Conservation (phyloP, 2,113 vertebrate species). For the Paedocypris sp. region DNA sequence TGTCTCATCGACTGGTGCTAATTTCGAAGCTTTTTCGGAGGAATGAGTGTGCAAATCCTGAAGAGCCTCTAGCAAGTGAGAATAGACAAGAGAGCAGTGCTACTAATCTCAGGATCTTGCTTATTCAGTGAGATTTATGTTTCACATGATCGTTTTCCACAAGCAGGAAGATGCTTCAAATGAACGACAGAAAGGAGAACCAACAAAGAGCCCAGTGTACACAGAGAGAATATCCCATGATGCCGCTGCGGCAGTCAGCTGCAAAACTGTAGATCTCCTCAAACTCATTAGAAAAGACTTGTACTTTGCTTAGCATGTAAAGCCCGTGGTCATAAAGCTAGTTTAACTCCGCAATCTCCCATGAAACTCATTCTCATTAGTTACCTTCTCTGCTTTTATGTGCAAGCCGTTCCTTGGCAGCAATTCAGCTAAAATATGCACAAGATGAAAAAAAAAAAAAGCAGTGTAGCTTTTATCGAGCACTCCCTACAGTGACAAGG, state of each 20-base stretch:
- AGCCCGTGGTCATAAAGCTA: conserved; percentile 24
- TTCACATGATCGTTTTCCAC: no score
- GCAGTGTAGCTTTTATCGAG: not conserved
- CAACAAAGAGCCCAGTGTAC: no score
- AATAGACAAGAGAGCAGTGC: not conserved
- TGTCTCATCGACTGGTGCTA: conserved; percentile 7
- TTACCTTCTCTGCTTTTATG: conserved; percentile 1
- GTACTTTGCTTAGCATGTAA: conserved; percentile 4
- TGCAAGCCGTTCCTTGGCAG: not conserved
- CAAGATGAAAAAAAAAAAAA: not conserved
- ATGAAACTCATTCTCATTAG: conserved; percentile 2
- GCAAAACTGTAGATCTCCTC: not conserved
- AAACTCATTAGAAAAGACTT: not conserved
- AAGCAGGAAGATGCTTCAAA: no score
- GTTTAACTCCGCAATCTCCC: not conserved
- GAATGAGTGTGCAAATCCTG: not conserved
- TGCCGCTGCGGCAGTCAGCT: no score
- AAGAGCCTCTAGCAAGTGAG: not conserved
- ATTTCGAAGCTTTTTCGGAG: conserved; percentile 13
- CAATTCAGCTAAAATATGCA: not conserved
- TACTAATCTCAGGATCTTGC: no score
- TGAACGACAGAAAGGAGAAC: no score
- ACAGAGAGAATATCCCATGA: no score
- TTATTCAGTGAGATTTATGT: no score
- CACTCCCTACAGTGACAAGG: not conserved